These are phyloP conservation scores for Menidia beryllina DNA, from an alignment of 2,113 vertebrate species.

Conservation along the genomic window DNA sequence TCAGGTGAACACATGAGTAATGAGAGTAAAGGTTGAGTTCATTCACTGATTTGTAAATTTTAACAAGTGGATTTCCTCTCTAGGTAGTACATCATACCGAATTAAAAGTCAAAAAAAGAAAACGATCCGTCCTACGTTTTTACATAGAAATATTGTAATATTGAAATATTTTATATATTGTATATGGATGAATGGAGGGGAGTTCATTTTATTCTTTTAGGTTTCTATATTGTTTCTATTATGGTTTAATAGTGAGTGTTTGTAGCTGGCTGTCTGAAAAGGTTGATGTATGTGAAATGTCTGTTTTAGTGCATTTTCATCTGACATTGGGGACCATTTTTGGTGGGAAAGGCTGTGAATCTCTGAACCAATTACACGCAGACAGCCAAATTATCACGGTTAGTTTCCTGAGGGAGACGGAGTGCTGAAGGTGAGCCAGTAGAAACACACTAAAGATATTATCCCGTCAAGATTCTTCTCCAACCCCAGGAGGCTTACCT, in stretches of 20 bases:
- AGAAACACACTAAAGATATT: constrained; percentile 41
- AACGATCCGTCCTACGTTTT: background rate
- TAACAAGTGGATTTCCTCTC: background rate
- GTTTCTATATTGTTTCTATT: too few relatives aligned
- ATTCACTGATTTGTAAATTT: background rate
- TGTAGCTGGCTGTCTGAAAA: background rate
- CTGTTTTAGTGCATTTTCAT: background rate
- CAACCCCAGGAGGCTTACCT: constrained; percentile 27
- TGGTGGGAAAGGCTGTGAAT: constrained; percentile 23
- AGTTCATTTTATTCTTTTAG: too few relatives aligned
- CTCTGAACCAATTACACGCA: constrained; percentile 39
- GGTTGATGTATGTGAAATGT: background rate
- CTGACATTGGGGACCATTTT: background rate
- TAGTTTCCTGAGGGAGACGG: constrained; percentile 19
- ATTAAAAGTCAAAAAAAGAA: background rate
- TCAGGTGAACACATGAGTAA: too few relatives aligned
- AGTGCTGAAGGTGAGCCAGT: constrained; percentile 23
- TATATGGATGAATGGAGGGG: too few relatives aligned
- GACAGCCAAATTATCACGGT: constrained; percentile 46
- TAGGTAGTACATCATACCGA: background rate
- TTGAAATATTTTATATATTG: too few relatives aligned
- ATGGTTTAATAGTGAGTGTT: too few relatives aligned
- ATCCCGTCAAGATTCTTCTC: constrained; percentile 30
- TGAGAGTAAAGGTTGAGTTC: too few relatives aligned
- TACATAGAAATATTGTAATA: background rate